A percentile compares a stretch with the other conserved stretches of the same genome.
phyloP scores from a whole-genome alignment of 2,888 invertebrate genomes.

The Philaethria dido region DNA sequence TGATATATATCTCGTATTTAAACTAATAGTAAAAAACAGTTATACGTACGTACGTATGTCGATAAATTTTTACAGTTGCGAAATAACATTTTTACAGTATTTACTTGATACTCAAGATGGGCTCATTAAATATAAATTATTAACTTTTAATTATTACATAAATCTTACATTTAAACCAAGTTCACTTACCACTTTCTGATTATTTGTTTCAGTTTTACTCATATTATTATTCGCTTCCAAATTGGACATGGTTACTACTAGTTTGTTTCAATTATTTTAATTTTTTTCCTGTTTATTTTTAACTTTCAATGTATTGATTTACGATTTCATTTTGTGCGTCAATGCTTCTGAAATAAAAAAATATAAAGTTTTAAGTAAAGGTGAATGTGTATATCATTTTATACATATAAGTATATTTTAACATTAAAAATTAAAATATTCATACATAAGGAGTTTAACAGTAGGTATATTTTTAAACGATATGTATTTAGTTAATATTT shows the following conservation, averaged over 20 bases:
- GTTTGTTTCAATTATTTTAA: neutral
- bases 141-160: too few relatives aligned
- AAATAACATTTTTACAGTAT: too few relatives aligned
- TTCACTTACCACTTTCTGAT: constrained; percentile 50
- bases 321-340: constrained; percentile 13
- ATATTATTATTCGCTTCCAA: constrained; percentile 63
- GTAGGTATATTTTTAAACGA: neutral
- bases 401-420: too few relatives aligned
- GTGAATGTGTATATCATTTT: too few relatives aligned
- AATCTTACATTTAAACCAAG: too few relatives aligned
- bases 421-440: neutral
- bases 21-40: too few relatives aligned
- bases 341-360: constrained; percentile 17
- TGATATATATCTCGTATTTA: too few relatives aligned
- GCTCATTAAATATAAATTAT: too few relatives aligned
- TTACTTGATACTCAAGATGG: neutral
- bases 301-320: neutral
- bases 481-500: neutral
- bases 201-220: constrained; percentile 61
- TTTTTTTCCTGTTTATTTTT: neutral
- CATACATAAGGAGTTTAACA: neutral
- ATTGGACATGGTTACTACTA: constrained; percentile 57
- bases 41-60: too few relatives aligned
- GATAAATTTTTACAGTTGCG: too few relatives aligned
- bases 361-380: too few relatives aligned